Base-by-base conservation (phyloP, 1,140 invertebrate species). In the Pogonus chalceus region DNA sequence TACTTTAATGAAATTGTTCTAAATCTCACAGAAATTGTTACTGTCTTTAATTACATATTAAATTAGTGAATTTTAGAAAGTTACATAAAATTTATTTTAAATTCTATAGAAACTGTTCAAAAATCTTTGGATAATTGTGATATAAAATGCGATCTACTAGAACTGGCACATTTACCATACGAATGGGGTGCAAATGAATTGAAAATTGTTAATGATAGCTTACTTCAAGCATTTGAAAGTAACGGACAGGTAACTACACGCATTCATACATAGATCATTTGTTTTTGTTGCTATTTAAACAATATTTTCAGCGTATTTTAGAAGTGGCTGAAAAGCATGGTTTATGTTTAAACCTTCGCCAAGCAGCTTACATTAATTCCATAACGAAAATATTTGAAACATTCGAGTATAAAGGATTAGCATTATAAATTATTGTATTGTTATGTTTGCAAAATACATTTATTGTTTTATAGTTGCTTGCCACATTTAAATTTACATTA, bases 141-240 rank as follows among this genome's bases (percentile, higher is more conserved):
- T 20, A 23, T 46, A 52, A 14, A 50, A 20, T 55, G 35, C 21
- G 26, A 2, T 12, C 23, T 50, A 3, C 9, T 7, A 12, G 18
- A 63, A 69, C 3, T 39, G 58, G 18, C 63, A 62, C 35, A 47
- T 63, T 3, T 48, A 67, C 1, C 65, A 63, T 20, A 64, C 63
- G 0, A 62, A 70, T 3, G 37, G 37, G 67, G 67, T 31, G 54
- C 67, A 12, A 65, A 65, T 0, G 20, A 66, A 0, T 1, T 9
- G 14, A 0, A 56, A 56, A 12, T 7, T 21, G 4, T 55, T 51
- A 1, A 26, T 1, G 4, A 4, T n/a, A 87, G 87, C 43, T 69
- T 91, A 1, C 87, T 88, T 63, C 87, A 87, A 56, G 83, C 88
- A 7, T 90, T 91, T 85, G 83, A 83, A 60, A 74, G 83, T 53